phyloP scores from a whole-genome alignment of 2,797 vertebrate species.

The Percopsis omiscomaycus region DNA sequence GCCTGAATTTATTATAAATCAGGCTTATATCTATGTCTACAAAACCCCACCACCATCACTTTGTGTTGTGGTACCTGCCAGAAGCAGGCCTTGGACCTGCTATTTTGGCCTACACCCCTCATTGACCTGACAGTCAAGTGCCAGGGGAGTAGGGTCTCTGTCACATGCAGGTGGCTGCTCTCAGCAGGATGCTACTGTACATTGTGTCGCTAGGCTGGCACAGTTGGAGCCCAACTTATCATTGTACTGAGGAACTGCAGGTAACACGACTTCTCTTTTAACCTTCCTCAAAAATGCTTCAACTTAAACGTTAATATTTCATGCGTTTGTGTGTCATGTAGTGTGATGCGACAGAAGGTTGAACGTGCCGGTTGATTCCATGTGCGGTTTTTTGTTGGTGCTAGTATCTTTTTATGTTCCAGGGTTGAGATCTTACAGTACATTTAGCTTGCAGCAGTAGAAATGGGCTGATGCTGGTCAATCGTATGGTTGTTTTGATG shows the following conservation, averaged over 20 bases:
- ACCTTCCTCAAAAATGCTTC: not conserved
- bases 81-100: slow-evolving; percentile 65
- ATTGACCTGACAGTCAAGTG: slow-evolving; percentile 74
- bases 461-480: not conserved
- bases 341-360: not conserved
- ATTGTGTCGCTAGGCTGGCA: slow-evolving; percentile 15
- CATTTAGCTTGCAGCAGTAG: slow-evolving; percentile 8
- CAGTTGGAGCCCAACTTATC: slow-evolving; percentile 46
- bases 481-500: not conserved
- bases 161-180: slow-evolving; percentile 71
- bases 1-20: too few species aligned
- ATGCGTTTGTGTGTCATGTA: not conserved
- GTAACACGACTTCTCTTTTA: slow-evolving; percentile 54
- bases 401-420: slow-evolving; percentile 3
- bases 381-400: not conserved
- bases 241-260: slow-evolving; percentile 56
- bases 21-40: not conserved
- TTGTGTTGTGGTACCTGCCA: slow-evolving; percentile 67
- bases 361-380: not conserved
- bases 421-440: slow-evolving; percentile 8
- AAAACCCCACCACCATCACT: not conserved
- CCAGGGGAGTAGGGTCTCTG: slow-evolving; percentile 51
- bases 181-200: slow-evolving; percentile 40
- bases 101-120: slow-evolving; percentile 58
- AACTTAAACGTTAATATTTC: not conserved